Evolutionary conservation across 2,888 invertebrate species (phyloP).

Genomic region (Harpalus rufipes): DNA sequence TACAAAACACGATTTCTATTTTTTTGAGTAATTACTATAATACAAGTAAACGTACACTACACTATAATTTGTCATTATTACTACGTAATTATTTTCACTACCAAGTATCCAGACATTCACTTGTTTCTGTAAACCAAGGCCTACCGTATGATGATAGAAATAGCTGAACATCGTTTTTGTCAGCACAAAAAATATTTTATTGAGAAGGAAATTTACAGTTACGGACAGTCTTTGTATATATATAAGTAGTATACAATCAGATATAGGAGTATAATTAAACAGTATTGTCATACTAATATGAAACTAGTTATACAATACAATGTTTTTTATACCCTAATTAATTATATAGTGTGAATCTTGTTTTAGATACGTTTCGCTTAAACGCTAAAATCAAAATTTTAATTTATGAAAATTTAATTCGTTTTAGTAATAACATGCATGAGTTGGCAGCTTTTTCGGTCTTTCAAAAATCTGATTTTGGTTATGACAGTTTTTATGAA

Average conservation of each 20-base stretch:
- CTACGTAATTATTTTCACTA: constrained; percentile 34
- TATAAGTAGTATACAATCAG: neutral
- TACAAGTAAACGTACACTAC: constrained; percentile 20
- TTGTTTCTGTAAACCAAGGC: constrained; percentile 39
- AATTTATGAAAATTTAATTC: constrained; percentile 45
- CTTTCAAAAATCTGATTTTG: constrained; percentile 16
- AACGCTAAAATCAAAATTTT: neutral
- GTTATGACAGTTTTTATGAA: constrained; percentile 25
- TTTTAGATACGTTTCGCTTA: neutral
- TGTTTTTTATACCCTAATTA: neutral
- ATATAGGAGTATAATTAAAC: constrained; percentile 4
- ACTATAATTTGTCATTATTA: constrained; percentile 48
- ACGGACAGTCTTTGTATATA: constrained; percentile 1
- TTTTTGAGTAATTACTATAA: constrained; percentile 27
- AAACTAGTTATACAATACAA: neutral
- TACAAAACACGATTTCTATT: constrained; percentile 43
- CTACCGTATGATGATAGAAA: constrained; percentile 24
- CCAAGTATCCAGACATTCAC: constrained; percentile 33
- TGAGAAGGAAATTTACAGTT: constrained; percentile 30
- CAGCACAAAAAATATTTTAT: constrained; percentile 18
- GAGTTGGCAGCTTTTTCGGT: constrained; percentile 22
- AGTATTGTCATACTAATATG: neutral
- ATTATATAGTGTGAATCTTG: neutral
- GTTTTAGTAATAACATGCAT: constrained; percentile 13
- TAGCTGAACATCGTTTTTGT: constrained; percentile 28